Evolutionary conservation across 2,113 vertebrate genomes (phyloP).

Genomic region (Spermophilus dauricus): DNA sequence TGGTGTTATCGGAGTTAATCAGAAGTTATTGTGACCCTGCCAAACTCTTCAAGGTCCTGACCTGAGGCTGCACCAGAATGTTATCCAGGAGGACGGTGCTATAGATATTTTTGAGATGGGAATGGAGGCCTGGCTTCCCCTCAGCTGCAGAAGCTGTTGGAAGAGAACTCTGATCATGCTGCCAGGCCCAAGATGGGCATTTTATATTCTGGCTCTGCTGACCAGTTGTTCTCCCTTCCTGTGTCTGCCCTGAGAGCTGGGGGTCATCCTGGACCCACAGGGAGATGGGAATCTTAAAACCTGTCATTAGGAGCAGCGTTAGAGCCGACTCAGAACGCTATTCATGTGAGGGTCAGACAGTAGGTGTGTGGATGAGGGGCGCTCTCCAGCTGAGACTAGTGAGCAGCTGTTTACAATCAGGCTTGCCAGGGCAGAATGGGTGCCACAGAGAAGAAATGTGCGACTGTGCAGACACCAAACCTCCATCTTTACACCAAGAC

Average conservation of each 20-base stretch:
- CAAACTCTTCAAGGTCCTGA: neutral
- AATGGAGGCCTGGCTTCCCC: neutral
- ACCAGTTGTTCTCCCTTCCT: neutral
- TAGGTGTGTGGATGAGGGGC: accelerated
- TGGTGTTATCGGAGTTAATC: neutral
- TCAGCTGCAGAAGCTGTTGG: accelerated
- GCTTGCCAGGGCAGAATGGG: neutral
- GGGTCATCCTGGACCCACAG: neutral
- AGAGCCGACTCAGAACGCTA: neutral
- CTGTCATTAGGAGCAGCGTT: neutral
- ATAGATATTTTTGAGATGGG: accelerated
- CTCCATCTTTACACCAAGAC: accelerated
- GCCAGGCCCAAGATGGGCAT: accelerated
- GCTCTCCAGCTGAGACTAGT: accelerated
- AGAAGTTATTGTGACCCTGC: neutral
- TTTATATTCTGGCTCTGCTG: neutral
- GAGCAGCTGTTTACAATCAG: too few species aligned
- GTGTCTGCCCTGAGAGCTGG: neutral
- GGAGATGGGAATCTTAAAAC: neutral
- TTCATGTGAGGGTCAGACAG: neutral
- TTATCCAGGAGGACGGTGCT: accelerated
- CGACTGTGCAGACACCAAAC: neutral
- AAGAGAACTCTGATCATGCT: accelerated
- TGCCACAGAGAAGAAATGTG: neutral
- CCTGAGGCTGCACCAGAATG: too few species aligned